Evolutionary conservation across 2,797 vertebrate genomes (phyloP), one percentile per base, ranked within the genome.

Genomic region (Spinibarbus caldwelli): DNA sequence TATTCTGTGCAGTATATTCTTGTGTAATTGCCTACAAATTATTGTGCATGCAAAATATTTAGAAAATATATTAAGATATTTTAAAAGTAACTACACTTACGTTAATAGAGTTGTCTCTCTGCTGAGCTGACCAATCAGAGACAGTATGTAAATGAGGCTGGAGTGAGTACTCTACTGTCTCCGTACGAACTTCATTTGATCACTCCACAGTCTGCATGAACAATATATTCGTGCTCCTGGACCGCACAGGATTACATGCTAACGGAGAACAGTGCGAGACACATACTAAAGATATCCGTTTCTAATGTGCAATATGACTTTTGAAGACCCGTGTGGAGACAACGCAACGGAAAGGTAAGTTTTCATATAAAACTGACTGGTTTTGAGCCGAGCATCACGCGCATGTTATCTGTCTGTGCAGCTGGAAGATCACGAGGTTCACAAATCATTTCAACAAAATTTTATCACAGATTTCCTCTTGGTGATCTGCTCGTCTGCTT

Each of bases 301-400:
- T 88, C 88, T 89, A 88, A 90, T 92, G 94, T 94, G 95, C 96
- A 96, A 95, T 90, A 98, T 98, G 97, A 98, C 97, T 93, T 95
- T 98, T 92, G 97, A 98, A 90, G 97, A 98, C 90, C 94, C 95
- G 78, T 89, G 94, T 59, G 96, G 95, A 90, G 97, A 97, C 31
- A 95, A 96, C 89, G 93, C 95, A 76, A 90, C 95, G 89, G 97
- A 97, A 93, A 97, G 96, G 97, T 97, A 75, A 8, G 38, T 75
- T 29, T 36, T 41, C 2, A 21, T 52, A 14, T 70, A 7, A 36
- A 68, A 31, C 11, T n/a, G 3, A 10, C 43, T 14, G 29, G 62
- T 67, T 31, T 43, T 2, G 9, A 70, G 26, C n/a, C n/a, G n/a
- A 47, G n/a, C n/a, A 19, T 73, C 70, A 73, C 71, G 57, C 17